Evolutionary conservation across 2,113 vertebrate species (phyloP), one percentile per base, ranked within the genome.

Genomic region (Varanus salvator): DNA sequence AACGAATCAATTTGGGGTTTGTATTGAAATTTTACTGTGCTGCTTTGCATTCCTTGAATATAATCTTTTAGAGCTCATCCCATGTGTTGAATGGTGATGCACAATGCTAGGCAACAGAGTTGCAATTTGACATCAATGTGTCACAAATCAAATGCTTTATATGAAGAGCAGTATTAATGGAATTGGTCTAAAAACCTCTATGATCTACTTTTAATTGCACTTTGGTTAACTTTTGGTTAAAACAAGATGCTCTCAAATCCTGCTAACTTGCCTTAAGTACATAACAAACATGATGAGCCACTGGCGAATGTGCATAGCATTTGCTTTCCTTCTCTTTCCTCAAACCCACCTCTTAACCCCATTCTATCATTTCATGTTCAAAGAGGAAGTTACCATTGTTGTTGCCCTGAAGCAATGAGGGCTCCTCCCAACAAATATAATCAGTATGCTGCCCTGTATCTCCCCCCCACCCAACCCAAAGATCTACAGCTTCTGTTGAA

Each of bases 1-100:
- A 98, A 87, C 98, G 98, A 71, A 98, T 99, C 92, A 99, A 99
- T 92, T 90, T 99, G 34, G 99, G 98, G 99, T 99, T 93, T 76
- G 97, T 96, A 95, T 74, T 57, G 19, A 88, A 0, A 38, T 52
- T 17, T 84, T n/a, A 15, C 68, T 9, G 2, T 71, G 19, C 6
- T 0, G 0, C 9, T 90, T 8, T 8, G 27, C 1, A 75, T 80
- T 64, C 48, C 25, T 0, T 6, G n/a, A 1, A 81, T 0, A 0
- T 38, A 25, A 34, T 44, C 12, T 34, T 15, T 54, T 71, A 8
- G 19, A 1, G 84, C 23, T 31, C 69, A 0, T 0, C 0, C 0
- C 31, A 0, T 1, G 0, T 44, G 72, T 0, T 6, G 72, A 0
- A 0, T 17, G 1, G 0, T 0, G 0, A 31, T 25, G 76, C 8